Base-by-base conservation (phyloP, 2,888 invertebrate genomes). In the Tupiocoris notatus region DNA sequence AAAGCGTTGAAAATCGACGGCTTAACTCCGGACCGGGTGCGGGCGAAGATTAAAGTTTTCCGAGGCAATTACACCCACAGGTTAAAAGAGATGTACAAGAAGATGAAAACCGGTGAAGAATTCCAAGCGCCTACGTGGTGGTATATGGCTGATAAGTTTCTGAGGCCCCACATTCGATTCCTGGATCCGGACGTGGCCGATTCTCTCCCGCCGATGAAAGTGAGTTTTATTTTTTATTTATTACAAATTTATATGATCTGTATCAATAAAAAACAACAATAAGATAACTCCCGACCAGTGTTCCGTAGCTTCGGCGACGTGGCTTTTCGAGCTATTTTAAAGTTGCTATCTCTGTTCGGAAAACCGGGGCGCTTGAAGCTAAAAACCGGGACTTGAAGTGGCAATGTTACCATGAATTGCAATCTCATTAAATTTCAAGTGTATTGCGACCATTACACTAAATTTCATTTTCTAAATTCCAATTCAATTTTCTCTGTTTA, bases 41-140 rank as follows among this genome's bases (percentile, higher is more conserved):
- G 73, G 39, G 73, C 73, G 39, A 73, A 73, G 62, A 73, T 73
- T 62, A 73, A 73, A 73, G 73, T 73, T 21, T 73, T 73, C 63
- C 73, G 73, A 20, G 73, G 73, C 25, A 73, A 73, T 39, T 73
- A 73, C 63, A 73, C 73, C n/a, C 73, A 73, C n/a, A 25, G 73
- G 2, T 62, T 73, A 17, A 73, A 73, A 23, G 73, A 73, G 22
- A 57, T 62, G n/a, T 73, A 73, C 54, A 62, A 63, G 39, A 73
- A 63, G 22, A n/a, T 61, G 56, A 73, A 62, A 20, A 54, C 39
- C 39, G 73, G 73, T 6, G 73, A 73, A 39, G 61, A 61, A 3
- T 73, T 73, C 17, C 6, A 56, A 9, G 73, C 73, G n/a, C 73
- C 73, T n/a, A 23, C 20, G 6, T 73, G 73, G 73, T 73, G 73